A percentile compares a stretch with the other conserved stretches of the same genome.
phyloP scores from a whole-genome alignment of 2,888 invertebrate genomes.

The Elysia crispata region DNA sequence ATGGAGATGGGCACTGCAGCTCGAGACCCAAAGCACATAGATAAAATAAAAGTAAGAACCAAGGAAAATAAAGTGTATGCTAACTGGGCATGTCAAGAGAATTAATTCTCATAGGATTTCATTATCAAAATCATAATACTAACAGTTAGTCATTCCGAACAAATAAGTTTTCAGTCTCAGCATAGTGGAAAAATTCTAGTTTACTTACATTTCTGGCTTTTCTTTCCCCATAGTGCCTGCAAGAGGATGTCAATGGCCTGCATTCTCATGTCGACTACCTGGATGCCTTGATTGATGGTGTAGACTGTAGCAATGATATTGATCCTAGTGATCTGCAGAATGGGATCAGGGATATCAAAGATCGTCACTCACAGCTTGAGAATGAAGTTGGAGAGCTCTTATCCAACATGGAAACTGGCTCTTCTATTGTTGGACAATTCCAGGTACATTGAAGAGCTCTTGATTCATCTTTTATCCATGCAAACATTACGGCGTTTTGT shows the following conservation, averaged over 20 bases:
- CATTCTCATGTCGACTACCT: conserved; percentile 86
- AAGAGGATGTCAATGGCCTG: conserved; percentile 88
- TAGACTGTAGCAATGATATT: conserved; percentile 85
- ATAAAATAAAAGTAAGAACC: conserved; percentile 85
- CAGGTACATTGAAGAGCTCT: conserved; percentile 78
- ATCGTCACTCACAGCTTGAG: conserved; percentile 83
- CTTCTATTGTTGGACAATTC: conserved; percentile 83
- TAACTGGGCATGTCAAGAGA: background rate
- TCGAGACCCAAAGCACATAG: conserved; percentile 89
- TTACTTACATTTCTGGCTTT: no score
- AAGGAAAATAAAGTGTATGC: background rate
- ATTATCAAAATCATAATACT: background rate
- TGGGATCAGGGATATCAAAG: conserved; percentile 87
- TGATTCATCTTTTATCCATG: no score
- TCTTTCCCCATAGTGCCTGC: conserved; percentile 57
- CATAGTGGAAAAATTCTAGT: no score
- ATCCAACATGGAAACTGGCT: conserved; percentile 70
- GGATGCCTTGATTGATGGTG: conserved; percentile 85
- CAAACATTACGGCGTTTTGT: no score
- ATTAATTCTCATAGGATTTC: background rate
- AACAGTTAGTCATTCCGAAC: no score
- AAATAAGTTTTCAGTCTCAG: no score
- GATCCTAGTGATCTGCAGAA: conserved; percentile 88
- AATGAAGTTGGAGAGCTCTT: conserved; percentile 75
- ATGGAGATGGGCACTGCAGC: conserved; percentile 85